Conservation (phyloP, 2,113 vertebrate species). For the Myotis yumanensis region DNA sequence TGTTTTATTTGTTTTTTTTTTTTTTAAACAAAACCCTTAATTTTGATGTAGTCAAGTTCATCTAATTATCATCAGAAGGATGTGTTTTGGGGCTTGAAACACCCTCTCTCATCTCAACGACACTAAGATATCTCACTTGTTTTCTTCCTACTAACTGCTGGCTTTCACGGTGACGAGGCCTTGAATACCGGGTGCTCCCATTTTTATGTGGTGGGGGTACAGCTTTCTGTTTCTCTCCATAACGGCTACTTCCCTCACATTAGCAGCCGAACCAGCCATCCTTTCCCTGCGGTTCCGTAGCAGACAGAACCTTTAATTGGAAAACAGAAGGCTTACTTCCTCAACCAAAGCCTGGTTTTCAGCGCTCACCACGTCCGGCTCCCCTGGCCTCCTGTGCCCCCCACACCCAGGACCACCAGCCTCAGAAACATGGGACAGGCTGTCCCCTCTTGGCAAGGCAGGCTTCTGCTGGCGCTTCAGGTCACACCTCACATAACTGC, state of each 20-base stretch:
- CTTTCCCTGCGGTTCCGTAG: background rate
- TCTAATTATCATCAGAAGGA: background rate
- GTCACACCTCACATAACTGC: background rate
- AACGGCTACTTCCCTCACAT: background rate
- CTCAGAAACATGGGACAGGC: background rate
- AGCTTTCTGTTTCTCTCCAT: background rate
- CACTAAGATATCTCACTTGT: background rate
- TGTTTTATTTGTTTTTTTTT: background rate
- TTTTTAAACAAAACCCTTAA: background rate
- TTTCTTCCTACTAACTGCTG: background rate
- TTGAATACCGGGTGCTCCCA: background rate
- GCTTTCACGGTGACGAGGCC: rapidly evolving
- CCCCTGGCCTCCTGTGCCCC: background rate
- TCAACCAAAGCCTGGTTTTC: background rate
- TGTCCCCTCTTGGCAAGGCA: background rate
- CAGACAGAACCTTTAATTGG: background rate
- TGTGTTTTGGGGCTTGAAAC: background rate
- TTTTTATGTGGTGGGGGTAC: background rate
- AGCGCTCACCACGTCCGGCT: rapidly evolving
- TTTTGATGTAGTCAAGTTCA: background rate
- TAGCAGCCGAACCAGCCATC: background rate
- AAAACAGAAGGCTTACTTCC: background rate
- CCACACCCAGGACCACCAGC: background rate
- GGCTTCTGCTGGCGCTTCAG: background rate
- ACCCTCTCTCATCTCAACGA: background rate